A percentile compares a stretch with the other conserved stretches of the same genome.
Evolutionary conservation across 2,113 vertebrate species (phyloP).

Genomic region (Aphyosemion australe): DNA sequence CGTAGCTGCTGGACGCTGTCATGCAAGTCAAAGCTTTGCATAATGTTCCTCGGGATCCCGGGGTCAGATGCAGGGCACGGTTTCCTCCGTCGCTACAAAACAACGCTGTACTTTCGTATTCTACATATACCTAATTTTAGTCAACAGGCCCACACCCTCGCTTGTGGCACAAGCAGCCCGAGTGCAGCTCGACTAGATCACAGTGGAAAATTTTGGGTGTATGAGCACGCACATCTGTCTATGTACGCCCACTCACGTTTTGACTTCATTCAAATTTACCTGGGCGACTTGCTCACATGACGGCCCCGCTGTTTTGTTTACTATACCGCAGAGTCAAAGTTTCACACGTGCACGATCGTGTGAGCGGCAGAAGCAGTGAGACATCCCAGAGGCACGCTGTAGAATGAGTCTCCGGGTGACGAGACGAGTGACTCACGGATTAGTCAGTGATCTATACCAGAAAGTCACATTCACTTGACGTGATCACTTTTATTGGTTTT

Average conservation of each 20-base stretch:
- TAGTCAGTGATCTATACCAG: conserved; percentile 34
- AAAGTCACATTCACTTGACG: conserved; percentile 11
- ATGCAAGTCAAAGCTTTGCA: background rate
- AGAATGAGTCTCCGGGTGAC: too few relatives aligned
- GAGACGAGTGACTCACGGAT: conserved; percentile 29
- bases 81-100: background rate
- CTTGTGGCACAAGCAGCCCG: conserved; percentile 21
- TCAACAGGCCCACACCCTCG: conserved; percentile 34
- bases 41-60: conserved; percentile 5
- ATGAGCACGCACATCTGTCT: conserved; percentile 21
- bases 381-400: conserved; percentile 7
- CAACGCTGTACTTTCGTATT: conserved; percentile 5
- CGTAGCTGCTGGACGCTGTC: background rate
- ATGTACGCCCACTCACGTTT: conserved; percentile 22
- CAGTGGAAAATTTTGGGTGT: conserved; percentile 39
- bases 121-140: conserved; percentile 12
- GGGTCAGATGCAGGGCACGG: background rate
- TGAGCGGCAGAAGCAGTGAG: background rate
- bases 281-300: conserved; percentile 31
- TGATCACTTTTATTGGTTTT: background rate
- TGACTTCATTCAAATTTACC: conserved; percentile 27
- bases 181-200: background rate
- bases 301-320: conserved; percentile 20
- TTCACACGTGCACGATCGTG: background rate
- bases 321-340: background rate